These are phyloP conservation scores for Drosophila pectinifera DNA, from an alignment of 1,140 invertebrate genomes.

Conservation along the genomic window DNA sequence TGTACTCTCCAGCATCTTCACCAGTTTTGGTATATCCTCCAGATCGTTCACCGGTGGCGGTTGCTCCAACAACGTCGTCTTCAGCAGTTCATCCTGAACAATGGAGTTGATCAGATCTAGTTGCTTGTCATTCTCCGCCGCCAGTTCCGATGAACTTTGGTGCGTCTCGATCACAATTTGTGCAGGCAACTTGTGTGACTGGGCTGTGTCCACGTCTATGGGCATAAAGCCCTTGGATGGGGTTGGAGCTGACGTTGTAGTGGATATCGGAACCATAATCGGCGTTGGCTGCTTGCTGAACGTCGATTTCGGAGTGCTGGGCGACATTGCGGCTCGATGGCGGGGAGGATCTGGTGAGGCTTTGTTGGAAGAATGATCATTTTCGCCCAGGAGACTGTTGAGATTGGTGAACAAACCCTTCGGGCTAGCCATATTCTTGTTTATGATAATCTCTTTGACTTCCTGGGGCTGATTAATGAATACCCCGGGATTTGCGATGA, in stretches of 20 bases:
- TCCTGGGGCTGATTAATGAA: slow-evolving; percentile 58
- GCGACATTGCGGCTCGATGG: slow-evolving; percentile 32
- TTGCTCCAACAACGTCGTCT: slow-evolving; percentile 48
- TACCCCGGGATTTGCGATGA: slow-evolving; percentile 4
- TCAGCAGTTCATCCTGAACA: slow-evolving; percentile 73
- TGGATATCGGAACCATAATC: background rate
- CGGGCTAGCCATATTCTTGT: slow-evolving; percentile 73
- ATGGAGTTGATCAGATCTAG: slow-evolving; percentile 83
- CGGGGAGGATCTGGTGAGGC: slow-evolving; percentile 29
- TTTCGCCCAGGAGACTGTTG: slow-evolving; percentile 62
- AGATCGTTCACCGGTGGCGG: slow-evolving; percentile 45
- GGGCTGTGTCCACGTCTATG: slow-evolving; percentile 68
- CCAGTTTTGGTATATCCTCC: slow-evolving; percentile 81
- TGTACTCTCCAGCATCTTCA: slow-evolving; percentile 82
- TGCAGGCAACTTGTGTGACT: slow-evolving; percentile 80
- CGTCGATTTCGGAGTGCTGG: slow-evolving; percentile 50
- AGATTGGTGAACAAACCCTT: slow-evolving; percentile 82
- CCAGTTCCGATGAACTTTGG: slow-evolving; percentile 76
- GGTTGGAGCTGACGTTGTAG: slow-evolving; percentile 3
- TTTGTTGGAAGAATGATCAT: slow-evolving; percentile 16
- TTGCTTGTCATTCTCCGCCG: slow-evolving; percentile 80
- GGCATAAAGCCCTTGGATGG: slow-evolving; percentile 75
- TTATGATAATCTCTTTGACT: slow-evolving; percentile 79
- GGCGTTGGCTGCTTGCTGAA: slow-evolving; percentile 6
- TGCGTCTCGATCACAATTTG: slow-evolving; percentile 82